Evolutionary conservation across 2,888 invertebrate species (phyloP).

Genomic region (Parnassius apollo): DNA sequence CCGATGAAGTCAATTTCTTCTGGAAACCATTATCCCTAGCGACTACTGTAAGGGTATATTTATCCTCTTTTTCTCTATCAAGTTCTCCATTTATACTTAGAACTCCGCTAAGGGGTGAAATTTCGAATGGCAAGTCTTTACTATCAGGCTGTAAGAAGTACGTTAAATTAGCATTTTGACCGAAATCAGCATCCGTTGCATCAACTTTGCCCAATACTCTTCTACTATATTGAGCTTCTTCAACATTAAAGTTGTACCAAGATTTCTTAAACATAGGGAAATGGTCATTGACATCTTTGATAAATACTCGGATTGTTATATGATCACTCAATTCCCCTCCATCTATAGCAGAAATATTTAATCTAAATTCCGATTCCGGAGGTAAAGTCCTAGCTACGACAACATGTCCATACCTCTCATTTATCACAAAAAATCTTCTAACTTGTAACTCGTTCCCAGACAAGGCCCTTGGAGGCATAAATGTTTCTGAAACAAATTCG

Average conservation of each 20-base stretch:
- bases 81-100: slow-evolving; percentile 87
- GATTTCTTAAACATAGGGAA: slow-evolving; percentile 90
- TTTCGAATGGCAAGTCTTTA: slow-evolving; percentile 84
- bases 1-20: slow-evolving; percentile 84
- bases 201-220: slow-evolving; percentile 87
- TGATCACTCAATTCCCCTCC: slow-evolving; percentile 87
- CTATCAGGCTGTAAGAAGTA: slow-evolving; percentile 82
- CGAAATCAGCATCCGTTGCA: slow-evolving; percentile 90
- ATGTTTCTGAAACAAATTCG: slow-evolving; percentile 85
- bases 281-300: slow-evolving; percentile 91
- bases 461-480: slow-evolving; percentile 78
- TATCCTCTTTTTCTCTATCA: slow-evolving; percentile 87
- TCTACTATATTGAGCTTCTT: slow-evolving; percentile 88
- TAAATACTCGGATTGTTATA: slow-evolving; percentile 85
- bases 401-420: slow-evolving; percentile 88
- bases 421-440: slow-evolving; percentile 87
- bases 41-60: slow-evolving; percentile 86
- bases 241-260: slow-evolving; percentile 90
- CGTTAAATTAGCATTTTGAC: slow-evolving; percentile 88
- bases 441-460: slow-evolving; percentile 69
- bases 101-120: slow-evolving; percentile 85
- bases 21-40: slow-evolving; percentile 87
- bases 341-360: slow-evolving; percentile 89
- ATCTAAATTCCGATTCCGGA: slow-evolving; percentile 87
- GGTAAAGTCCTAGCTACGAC: slow-evolving; percentile 86